Evolutionary conservation across 2,113 vertebrate genomes (phyloP).

Genomic region (Piliocolobus tephrosceles): DNA sequence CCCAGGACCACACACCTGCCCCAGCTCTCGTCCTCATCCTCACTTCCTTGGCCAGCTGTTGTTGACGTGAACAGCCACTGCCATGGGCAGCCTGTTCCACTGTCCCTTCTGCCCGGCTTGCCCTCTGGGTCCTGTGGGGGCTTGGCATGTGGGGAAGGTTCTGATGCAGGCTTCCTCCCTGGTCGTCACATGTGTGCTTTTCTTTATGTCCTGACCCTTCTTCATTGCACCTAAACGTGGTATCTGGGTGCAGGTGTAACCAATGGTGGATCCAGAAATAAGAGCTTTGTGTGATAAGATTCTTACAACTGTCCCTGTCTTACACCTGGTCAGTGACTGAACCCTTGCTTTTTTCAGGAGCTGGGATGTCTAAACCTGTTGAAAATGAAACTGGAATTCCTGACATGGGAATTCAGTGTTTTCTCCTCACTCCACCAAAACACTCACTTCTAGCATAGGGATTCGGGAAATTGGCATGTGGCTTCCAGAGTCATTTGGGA

Average conservation of each 20-base stretch:
- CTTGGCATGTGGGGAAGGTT: no score
- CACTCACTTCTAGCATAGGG: fast-evolving
- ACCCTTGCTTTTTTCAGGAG: not conserved
- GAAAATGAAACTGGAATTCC: no score
- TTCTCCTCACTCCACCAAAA: no score
- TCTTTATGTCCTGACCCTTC: not conserved
- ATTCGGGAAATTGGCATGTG: fast-evolving
- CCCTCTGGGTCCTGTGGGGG: no score
- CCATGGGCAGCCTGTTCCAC: no score
- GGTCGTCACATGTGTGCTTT: not conserved
- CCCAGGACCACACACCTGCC: not conserved
- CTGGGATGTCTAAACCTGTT: fast-evolving
- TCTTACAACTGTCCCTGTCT: not conserved
- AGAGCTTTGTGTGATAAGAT: not conserved
- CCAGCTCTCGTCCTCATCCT: no score
- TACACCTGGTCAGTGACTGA: not conserved
- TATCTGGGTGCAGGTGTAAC: not conserved
- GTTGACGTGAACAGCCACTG: fast-evolving
- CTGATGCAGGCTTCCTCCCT: not conserved
- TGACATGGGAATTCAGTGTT: no score
- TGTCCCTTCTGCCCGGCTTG: no score
- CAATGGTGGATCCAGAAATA: fast-evolving
- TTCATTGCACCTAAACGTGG: not conserved
- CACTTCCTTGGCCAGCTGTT: fast-evolving
- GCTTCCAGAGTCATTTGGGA: not conserved